Base-by-base conservation (phyloP, 2,113 vertebrate genomes). In the Zootoca vivipara region DNA sequence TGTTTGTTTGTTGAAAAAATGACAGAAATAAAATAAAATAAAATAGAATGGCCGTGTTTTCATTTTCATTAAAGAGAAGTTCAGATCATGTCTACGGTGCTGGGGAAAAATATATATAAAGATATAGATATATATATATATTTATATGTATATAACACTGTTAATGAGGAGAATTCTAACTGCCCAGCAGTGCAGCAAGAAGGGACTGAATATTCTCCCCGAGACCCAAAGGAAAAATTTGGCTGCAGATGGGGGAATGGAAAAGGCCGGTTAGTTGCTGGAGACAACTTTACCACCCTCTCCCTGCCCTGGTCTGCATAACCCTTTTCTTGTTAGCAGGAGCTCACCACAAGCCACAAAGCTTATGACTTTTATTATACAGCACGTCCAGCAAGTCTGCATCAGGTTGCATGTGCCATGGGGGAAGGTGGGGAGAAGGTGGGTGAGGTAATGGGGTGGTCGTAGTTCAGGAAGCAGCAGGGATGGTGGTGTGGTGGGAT, bases 131-230 rank as follows among this genome's bases (percentile, higher is more conserved):
- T 96, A 96, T 69, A 91, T 97, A 96, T 97, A 97, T 97, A 97
- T 97, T 96, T 97, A 97, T 97, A 96, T 96, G 95, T 97, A 97
- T 97, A 96, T 96, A 97, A 97, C 96, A 97, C 95, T 96, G 96
- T 96, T 96, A 96, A 97, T 97, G 96, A 95, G 96, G 89, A 96
- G 95, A 97, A 93, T 94, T 97, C 96, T 97, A 96, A 96, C 95
- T 95, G 95, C 92, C 95, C 92, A 96, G 95, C 94, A 4, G 5
- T 85, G 93, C 94, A 96, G 94, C 95, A 95, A 94, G 91, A 94
- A 94, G 93, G 94, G 91, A 94, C 88, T 95, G 93, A 90, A 92
- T 91, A 93, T 94, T 89, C 5, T 95, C 94, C 93, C 90, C 90
- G 94, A 90, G 93, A 82, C 90, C 89, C 91, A 92, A 90, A 92